Base-by-base conservation (phyloP, 2,113 vertebrate species). In the Mesocricetus auratus region DNA sequence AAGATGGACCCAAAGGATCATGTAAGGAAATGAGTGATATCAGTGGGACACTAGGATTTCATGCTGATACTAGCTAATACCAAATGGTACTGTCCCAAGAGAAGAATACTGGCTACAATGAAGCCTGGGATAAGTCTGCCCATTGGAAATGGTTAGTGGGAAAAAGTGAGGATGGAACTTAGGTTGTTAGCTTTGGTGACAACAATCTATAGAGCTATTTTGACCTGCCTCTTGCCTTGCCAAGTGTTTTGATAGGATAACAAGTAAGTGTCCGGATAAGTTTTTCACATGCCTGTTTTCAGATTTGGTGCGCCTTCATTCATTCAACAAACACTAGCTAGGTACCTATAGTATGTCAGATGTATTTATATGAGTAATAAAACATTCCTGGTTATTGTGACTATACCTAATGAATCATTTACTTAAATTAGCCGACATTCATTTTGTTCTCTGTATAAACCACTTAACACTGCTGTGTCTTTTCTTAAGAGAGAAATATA, bases 381-480 rank as follows among this genome's bases (percentile, higher is more conserved):
- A 26, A 87, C 1, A 50, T 4, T 5, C 21, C 50, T 77, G 39
- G n/a, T 26, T 22, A 73, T n/a, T 91, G 33, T 53, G 93, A 11
- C 45, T 82, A 69, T 39, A 36, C 58, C 50, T 69, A 39, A 75
- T 31, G 36, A 91, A 47, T 22, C 39, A 69, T 50, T 96, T 89
- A 74, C 62, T 94, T 90, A 91, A 89, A 77, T 93, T 45, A 79
- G 3, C 13, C 39, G 11, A 64, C 66, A 33, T 90, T 90, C 2
- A 87, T 93, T 89, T 69, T 82, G 7, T 81, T 92, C n/a, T 82
- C 82, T 88, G n/a, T 58, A 69, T 75, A 90, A 92, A 64, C 3
- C 58, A n/a, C 36, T 85, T 79, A 75, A 75, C 17, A 29, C 88
- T 92, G 22, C 90, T 83, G 36, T 64, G 74, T 58, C 10, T 85